Percentiles rank a stretch among this genome's conserved stretches.
These are phyloP conservation scores for Gadus macrocephalus DNA, from an alignment of 2,113 vertebrate genomes.

Conservation along the genomic window DNA sequence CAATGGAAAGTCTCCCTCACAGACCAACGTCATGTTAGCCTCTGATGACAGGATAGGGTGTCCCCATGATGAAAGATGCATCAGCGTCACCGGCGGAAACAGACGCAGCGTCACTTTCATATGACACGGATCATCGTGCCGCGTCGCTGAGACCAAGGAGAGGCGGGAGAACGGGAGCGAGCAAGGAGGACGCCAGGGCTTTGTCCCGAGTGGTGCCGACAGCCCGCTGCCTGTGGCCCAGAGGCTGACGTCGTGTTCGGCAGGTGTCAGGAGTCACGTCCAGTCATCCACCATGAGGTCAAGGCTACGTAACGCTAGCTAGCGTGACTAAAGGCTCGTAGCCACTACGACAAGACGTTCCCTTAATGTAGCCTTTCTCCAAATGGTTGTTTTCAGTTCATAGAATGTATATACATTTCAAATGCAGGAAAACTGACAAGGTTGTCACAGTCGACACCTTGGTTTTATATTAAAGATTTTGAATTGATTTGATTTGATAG, in stretches of 20 bases:
- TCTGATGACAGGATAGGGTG: slow-evolving; percentile 56
- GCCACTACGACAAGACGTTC: too few relatives aligned
- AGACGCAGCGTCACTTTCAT: slow-evolving; percentile 43
- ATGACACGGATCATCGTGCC: slow-evolving; percentile 20
- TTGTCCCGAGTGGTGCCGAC: neutral
- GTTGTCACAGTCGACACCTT: too few relatives aligned
- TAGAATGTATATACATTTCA: too few relatives aligned
- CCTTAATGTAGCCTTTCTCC: too few relatives aligned
- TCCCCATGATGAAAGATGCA: slow-evolving; percentile 63
- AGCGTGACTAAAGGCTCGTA: too few relatives aligned
- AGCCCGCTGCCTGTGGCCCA: too few relatives aligned
- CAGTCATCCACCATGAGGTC: too few relatives aligned
- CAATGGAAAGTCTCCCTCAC: slow-evolving; percentile 55
- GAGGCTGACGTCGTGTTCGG: neutral
- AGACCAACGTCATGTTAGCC: slow-evolving; percentile 41
- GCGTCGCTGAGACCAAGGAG: slow-evolving; percentile 21
- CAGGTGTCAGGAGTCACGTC: neutral
- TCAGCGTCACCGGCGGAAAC: slow-evolving; percentile 30
- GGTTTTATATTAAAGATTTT: too few relatives aligned
- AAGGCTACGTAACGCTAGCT: too few relatives aligned
- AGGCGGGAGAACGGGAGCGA: neutral
- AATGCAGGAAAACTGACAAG: too few relatives aligned
- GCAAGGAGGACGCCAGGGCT: neutral
- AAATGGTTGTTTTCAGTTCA: too few relatives aligned
- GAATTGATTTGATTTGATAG: too few relatives aligned